Conservation (phyloP, 2,113 vertebrate species). For the Catharus fuscescens region DNA sequence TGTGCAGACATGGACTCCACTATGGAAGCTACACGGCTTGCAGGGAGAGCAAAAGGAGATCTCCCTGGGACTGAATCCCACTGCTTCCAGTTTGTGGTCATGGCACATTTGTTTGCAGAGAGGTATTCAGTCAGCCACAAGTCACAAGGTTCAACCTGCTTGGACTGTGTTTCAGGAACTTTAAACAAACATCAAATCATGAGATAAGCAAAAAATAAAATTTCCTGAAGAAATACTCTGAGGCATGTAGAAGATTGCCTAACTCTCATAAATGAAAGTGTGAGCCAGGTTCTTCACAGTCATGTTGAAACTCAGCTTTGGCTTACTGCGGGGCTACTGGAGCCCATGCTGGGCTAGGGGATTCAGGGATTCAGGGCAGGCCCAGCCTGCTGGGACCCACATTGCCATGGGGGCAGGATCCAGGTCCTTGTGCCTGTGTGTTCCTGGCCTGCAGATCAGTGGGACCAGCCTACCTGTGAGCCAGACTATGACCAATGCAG, state of each 20-base stretch:
- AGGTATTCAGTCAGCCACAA: constrained; percentile 28
- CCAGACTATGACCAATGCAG: background rate
- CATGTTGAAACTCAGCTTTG: background rate
- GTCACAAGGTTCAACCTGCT: constrained; percentile 31
- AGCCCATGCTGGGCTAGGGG: background rate
- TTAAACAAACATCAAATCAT: constrained; percentile 34
- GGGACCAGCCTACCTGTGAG: background rate
- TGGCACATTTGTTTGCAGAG: constrained; percentile 32
- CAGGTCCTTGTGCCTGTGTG: background rate
- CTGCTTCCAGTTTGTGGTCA: constrained; percentile 34
- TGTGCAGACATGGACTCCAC: background rate
- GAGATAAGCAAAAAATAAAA: constrained; percentile 17
- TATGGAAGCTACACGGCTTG: background rate
- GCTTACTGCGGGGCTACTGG: background rate
- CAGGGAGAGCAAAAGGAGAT: background rate
- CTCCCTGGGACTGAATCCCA: background rate
- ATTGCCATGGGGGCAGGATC: background rate
- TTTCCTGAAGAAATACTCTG: background rate
- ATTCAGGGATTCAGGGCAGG: background rate
- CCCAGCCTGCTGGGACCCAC: background rate
- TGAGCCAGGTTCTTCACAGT: background rate
- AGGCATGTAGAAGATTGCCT: background rate
- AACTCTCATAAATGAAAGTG: background rate
- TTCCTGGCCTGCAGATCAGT: background rate
- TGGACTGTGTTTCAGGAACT: constrained; percentile 12